Conservation (phyloP, 2,113 vertebrate species). For the Pimephales promelas region DNA sequence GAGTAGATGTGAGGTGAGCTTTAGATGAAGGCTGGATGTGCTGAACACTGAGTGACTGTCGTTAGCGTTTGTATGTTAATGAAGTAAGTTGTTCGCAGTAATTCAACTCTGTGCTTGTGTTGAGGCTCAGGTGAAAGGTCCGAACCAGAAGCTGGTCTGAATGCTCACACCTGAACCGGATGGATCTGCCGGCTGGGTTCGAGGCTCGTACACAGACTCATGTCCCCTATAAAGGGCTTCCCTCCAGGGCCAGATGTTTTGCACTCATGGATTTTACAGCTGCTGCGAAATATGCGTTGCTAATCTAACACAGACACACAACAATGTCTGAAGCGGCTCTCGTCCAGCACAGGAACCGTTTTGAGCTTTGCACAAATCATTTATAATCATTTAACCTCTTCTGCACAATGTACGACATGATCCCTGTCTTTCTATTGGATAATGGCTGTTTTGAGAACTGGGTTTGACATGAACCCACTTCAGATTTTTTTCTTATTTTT, state of each 20-base stretch:
- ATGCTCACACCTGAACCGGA: conserved; percentile 56
- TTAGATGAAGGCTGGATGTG: too few species aligned
- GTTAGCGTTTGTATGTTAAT: background rate
- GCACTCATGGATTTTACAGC: conserved; percentile 61
- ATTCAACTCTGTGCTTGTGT: background rate
- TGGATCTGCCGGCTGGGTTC: conserved; percentile 65
- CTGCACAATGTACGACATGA: background rate
- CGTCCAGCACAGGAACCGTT: too few species aligned
- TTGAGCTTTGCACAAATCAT: too few species aligned
- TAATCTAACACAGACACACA: conserved; percentile 61
- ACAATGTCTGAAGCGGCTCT: too few species aligned
- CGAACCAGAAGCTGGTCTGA: background rate
- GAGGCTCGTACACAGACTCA: conserved; percentile 41
- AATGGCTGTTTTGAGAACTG: background rate
- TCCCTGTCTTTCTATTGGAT: background rate
- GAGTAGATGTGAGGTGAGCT: too few species aligned
- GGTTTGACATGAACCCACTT: background rate
- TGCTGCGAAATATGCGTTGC: conserved; percentile 62
- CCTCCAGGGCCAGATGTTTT: conserved; percentile 65
- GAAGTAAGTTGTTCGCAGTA: background rate
- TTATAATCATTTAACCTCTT: background rate
- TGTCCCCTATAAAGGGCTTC: conserved; percentile 60
- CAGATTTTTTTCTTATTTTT: rapidly evolving
- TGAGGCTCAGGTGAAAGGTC: background rate
- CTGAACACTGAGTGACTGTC: too few species aligned